A percentile compares a stretch with the other conserved stretches of the same genome.
Evolutionary conservation across 2,797 vertebrate genomes (phyloP).

Genomic region (Xenentodon cancila): DNA sequence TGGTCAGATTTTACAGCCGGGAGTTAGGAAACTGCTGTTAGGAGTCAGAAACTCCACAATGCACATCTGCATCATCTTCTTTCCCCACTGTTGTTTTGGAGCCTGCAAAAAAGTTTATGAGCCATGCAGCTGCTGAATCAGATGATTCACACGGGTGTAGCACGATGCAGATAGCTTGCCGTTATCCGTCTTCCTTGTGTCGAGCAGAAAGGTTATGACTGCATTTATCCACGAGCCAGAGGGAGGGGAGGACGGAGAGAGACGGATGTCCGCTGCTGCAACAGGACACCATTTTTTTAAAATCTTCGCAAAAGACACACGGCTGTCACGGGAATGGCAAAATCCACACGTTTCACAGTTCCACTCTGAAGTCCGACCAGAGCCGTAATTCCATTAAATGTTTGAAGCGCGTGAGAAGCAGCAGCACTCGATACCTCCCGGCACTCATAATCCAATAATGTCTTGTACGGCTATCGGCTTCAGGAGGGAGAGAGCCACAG

Average conservation of each 20-base stretch:
- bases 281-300: background rate
- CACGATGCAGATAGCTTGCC: background rate
- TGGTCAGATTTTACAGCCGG: conserved; percentile 54
- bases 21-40: conserved; percentile 52
- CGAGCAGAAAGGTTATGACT: background rate
- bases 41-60: conserved; percentile 13
- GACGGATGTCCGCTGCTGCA: background rate
- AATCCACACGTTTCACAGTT: background rate
- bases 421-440: conserved; percentile 36
- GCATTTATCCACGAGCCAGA: conserved; percentile 1
- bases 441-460: conserved; percentile 50
- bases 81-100: conserved; percentile 31
- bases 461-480: conserved; percentile 16
- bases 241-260: background rate
- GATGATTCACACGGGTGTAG: conserved; percentile 21
- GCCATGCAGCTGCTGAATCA: conserved; percentile 39
- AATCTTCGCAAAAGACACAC: conserved; percentile 11
- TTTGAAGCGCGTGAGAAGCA: conserved; percentile 28
- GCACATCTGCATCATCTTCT: conserved; percentile 24
- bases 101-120: conserved; percentile 45
- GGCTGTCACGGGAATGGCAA: background rate
- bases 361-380: conserved; percentile 8
- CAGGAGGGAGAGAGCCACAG: conserved; percentile 5
- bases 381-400: conserved; percentile 10
- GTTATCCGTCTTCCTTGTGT: conserved; percentile 24